Conservation (phyloP, 2,797 vertebrate genomes). For the Phrynocephalus guinanensis region DNA sequence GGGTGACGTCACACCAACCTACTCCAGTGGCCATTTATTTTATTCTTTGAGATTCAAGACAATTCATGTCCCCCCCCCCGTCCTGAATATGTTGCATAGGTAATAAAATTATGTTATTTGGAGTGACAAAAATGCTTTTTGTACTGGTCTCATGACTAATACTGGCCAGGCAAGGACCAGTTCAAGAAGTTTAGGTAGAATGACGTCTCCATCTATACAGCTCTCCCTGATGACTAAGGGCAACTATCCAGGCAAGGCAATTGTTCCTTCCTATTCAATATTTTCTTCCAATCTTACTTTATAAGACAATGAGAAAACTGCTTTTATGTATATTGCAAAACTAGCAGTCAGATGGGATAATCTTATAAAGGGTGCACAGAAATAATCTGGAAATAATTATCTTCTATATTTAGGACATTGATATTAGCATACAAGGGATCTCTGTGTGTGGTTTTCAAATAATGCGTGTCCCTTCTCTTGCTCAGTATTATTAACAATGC, state of each 20-base stretch:
- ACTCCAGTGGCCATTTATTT: neutral
- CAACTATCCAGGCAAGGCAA: neutral
- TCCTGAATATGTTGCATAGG: neutral
- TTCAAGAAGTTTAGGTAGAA: neutral
- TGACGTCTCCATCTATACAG: neutral
- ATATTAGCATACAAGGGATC: neutral
- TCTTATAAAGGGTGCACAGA: neutral
- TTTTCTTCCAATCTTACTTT: too few species aligned
- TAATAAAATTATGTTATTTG: neutral
- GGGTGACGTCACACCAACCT: too few species aligned
- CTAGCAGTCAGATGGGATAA: neutral
- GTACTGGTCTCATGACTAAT: neutral
- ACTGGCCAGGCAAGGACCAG: neutral
- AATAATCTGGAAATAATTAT: neutral
- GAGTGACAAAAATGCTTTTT: neutral
- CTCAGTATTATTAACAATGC: neutral
- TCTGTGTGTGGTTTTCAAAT: neutral
- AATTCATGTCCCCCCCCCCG: neutral
- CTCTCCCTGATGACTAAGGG: neutral
- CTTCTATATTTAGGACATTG: neutral
- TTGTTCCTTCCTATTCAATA: neutral
- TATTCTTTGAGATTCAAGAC: neutral
- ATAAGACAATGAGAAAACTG: neutral
- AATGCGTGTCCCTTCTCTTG: neutral
- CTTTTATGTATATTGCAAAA: accelerated